Conservation (phyloP, 2,797 vertebrate species). For the Dicrostonyx torquatus region DNA sequence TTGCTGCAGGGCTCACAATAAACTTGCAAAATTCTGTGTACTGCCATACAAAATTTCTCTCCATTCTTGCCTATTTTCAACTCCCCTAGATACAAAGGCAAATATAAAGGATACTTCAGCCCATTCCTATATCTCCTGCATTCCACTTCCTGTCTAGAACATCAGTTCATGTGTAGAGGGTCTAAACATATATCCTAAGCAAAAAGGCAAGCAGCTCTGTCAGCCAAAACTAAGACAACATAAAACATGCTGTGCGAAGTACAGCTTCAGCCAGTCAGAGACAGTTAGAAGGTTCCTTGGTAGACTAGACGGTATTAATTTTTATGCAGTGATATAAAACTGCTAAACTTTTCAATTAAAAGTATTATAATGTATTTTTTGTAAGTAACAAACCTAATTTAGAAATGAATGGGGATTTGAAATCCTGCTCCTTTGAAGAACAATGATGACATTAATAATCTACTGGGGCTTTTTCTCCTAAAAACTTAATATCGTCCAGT, state of each 20-base stretch:
- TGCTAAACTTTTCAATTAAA: slow-evolving; percentile 63
- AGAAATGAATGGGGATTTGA: slow-evolving; percentile 49
- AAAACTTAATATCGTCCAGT: slow-evolving; percentile 57
- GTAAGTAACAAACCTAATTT: slow-evolving; percentile 34
- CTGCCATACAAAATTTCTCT: slow-evolving; percentile 83
- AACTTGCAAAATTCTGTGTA: slow-evolving; percentile 86
- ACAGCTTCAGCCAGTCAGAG: slow-evolving; percentile 46
- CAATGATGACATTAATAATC: slow-evolving; percentile 45
- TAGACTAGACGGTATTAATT: not conserved
- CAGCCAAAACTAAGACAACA: slow-evolving; percentile 68
- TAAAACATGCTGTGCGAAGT: slow-evolving; percentile 72
- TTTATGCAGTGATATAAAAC: slow-evolving; percentile 33
- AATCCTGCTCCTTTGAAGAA: slow-evolving; percentile 57
- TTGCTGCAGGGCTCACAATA: slow-evolving; percentile 82
- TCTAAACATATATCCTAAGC: slow-evolving; percentile 67
- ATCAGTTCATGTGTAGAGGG: slow-evolving; percentile 73
- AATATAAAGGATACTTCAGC: slow-evolving; percentile 86
- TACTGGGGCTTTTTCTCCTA: not conserved
- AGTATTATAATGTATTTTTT: not conserved
- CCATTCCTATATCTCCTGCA: slow-evolving; percentile 83
- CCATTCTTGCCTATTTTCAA: slow-evolving; percentile 86
- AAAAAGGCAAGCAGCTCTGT: slow-evolving; percentile 50
- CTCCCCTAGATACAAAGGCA: slow-evolving; percentile 86
- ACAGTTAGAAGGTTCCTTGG: not conserved
- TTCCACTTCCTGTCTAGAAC: slow-evolving; percentile 72